These are phyloP conservation scores for Galerucella nymphaeae DNA, from an alignment of 2,888 invertebrate species.

Conservation along the genomic window DNA sequence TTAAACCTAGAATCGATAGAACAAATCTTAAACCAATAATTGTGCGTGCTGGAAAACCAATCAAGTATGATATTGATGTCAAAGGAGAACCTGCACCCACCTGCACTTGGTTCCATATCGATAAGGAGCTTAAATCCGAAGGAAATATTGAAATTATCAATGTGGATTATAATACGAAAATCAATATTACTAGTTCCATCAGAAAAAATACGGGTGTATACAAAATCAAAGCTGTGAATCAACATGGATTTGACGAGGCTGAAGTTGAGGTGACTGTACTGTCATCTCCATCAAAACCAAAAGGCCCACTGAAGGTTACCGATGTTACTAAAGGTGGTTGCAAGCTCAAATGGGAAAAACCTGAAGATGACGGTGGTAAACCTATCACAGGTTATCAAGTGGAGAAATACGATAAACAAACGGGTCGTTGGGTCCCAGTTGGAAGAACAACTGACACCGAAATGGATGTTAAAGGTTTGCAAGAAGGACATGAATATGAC, in stretches of 20 bases:
- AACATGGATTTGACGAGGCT: conserved; percentile 92
- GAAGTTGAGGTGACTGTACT: conserved; percentile 92
- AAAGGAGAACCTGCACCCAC: conserved; percentile 96
- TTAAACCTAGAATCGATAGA: conserved; percentile 97
- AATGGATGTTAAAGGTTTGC: conserved; percentile 88
- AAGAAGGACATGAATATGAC: conserved; percentile 93
- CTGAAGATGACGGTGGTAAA: conserved; percentile 95
- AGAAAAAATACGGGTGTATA: conserved; percentile 91
- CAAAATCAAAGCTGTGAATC: conserved; percentile 89
- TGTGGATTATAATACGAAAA: conserved; percentile 90
- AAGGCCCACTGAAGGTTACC: conserved; percentile 87
- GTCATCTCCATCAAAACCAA: conserved; percentile 86
- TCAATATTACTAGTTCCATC: conserved; percentile 80
- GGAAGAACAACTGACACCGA: conserved; percentile 88
- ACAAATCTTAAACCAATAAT: conserved; percentile 91
- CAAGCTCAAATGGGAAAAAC: conserved; percentile 93
- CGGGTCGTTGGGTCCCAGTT: conserved; percentile 94
- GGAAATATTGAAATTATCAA: conserved; percentile 82
- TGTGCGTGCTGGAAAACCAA: conserved; percentile 90
- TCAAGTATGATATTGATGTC: conserved; percentile 93
- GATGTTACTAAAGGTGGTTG: conserved; percentile 92
- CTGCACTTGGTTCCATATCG: conserved; percentile 89
- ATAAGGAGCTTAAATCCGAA: conserved; percentile 79
- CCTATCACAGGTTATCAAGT: conserved; percentile 93
- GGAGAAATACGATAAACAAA: conserved; percentile 92